These are phyloP conservation scores for Corythornis madagascariensis DNA, from an alignment of 2,113 vertebrate species.

Conservation along the genomic window DNA sequence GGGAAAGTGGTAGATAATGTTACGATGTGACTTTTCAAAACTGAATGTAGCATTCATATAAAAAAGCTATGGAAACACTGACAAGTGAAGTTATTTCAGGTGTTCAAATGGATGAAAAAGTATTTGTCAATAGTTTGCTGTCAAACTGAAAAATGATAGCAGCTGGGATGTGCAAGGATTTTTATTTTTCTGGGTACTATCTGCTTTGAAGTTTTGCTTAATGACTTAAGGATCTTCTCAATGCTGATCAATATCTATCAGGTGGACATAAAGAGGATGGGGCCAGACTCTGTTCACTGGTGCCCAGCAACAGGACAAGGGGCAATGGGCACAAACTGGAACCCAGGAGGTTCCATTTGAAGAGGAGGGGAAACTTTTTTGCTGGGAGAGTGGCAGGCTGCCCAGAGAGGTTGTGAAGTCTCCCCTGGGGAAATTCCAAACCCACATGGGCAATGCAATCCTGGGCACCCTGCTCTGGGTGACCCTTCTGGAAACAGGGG, in stretches of 20 bases:
- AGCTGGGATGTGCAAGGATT: not conserved
- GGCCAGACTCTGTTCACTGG: not conserved
- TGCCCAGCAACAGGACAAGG: not conserved
- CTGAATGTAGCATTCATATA: not conserved
- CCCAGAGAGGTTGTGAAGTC: not conserved
- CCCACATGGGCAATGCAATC: not conserved
- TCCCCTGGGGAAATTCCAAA: not conserved
- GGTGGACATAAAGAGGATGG: not conserved
- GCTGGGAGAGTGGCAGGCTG: not conserved
- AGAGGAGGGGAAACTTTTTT: not conserved
- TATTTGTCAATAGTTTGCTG: not conserved
- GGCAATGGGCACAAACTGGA: not conserved
- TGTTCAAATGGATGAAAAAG: not conserved
- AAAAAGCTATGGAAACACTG: not conserved
- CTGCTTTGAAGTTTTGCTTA: not conserved
- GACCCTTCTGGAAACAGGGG: not conserved
- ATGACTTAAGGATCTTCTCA: not conserved
- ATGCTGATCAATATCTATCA: not conserved
- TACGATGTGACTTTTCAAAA: not conserved
- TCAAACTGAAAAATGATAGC: not conserved
- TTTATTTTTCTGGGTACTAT: not conserved
- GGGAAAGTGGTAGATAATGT: not conserved
- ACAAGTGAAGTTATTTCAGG: not conserved
- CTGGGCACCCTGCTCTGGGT: not conserved
- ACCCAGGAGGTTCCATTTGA: not conserved